phyloP scores from a whole-genome alignment of 2,888 invertebrate species.

The Nomada fucata region DNA sequence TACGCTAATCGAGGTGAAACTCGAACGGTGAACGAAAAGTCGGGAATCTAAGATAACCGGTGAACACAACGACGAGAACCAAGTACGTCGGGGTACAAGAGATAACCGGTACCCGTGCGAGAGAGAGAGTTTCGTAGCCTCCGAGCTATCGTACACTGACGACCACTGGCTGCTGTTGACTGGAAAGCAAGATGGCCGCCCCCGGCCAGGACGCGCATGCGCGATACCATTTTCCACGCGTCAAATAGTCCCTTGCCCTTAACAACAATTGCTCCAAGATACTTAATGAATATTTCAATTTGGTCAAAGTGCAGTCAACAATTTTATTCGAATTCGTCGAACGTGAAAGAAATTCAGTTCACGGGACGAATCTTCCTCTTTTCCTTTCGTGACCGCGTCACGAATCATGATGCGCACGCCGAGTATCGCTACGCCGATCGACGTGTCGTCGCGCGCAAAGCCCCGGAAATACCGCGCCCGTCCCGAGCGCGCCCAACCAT shows the following conservation, averaged over 20 bases:
- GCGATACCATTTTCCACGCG: slow-evolving; percentile 56
- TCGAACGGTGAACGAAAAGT: slow-evolving; percentile 7
- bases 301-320: not conserved
- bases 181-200: slow-evolving; percentile 79
- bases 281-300: not conserved
- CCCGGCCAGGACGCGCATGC: slow-evolving; percentile 75
- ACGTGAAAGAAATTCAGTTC: not conserved
- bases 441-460: slow-evolving; percentile 73
- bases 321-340: not conserved
- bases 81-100: slow-evolving; percentile 41
- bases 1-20: slow-evolving; percentile 22
- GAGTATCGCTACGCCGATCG: slow-evolving; percentile 73
- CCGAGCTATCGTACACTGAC: slow-evolving; percentile 76
- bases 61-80: slow-evolving; percentile 40
- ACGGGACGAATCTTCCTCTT: not conserved
- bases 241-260: slow-evolving; percentile 72
- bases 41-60: slow-evolving; percentile 17
- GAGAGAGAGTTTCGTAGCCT: slow-evolving; percentile 62
- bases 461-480: slow-evolving; percentile 83
- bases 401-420: slow-evolving; percentile 58
- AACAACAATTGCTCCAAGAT: not conserved
- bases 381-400: slow-evolving; percentile 55
- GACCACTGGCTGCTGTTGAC: slow-evolving; percentile 78
- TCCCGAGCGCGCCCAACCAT: slow-evolving; percentile 76
- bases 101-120: slow-evolving; percentile 60